phyloP scores from a whole-genome alignment of 2,888 invertebrate species.

The Anaspis maculata region DNA sequence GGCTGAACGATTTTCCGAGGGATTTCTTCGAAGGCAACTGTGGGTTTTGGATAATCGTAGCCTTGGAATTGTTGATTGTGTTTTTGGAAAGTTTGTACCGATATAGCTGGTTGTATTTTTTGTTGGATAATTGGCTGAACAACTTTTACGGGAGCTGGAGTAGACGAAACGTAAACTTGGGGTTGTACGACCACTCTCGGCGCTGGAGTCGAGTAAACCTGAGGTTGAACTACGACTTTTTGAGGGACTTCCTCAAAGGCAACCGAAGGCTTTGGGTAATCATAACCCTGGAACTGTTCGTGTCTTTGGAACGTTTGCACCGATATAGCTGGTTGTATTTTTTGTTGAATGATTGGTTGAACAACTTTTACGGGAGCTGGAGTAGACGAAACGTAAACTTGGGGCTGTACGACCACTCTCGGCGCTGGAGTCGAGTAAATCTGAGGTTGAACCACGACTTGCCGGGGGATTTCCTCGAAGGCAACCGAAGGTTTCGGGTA shows the following conservation, averaged over 20 bases:
- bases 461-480: slow-evolving; percentile 8
- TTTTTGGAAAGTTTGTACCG: slow-evolving; percentile 4
- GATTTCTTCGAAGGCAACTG: slow-evolving; percentile 36
- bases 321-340: slow-evolving; percentile 3
- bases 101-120: slow-evolving; percentile 3
- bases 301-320: slow-evolving; percentile 4
- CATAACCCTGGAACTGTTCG: slow-evolving; percentile 5
- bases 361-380: slow-evolving; percentile 15
- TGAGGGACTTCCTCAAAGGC: slow-evolving; percentile 17
- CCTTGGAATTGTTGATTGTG: slow-evolving; percentile 21
- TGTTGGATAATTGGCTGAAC: slow-evolving; percentile 5
- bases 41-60: slow-evolving; percentile 35
- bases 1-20: slow-evolving; percentile 24
- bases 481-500: slow-evolving; percentile 7
- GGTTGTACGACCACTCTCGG: background rate
- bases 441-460: too few species aligned
- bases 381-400: slow-evolving; percentile 6
- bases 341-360: slow-evolving; percentile 2
- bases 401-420: slow-evolving; percentile 2
- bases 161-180: slow-evolving; percentile 3
- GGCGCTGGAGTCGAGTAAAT: background rate
- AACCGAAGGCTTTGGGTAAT: slow-evolving; percentile 8
- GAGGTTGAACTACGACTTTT: slow-evolving; percentile 3
- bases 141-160: too few species aligned
- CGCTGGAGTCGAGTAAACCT: too few species aligned